phyloP scores from a whole-genome alignment of 2,888 invertebrate species.

The Lamellibrachia columna region DNA sequence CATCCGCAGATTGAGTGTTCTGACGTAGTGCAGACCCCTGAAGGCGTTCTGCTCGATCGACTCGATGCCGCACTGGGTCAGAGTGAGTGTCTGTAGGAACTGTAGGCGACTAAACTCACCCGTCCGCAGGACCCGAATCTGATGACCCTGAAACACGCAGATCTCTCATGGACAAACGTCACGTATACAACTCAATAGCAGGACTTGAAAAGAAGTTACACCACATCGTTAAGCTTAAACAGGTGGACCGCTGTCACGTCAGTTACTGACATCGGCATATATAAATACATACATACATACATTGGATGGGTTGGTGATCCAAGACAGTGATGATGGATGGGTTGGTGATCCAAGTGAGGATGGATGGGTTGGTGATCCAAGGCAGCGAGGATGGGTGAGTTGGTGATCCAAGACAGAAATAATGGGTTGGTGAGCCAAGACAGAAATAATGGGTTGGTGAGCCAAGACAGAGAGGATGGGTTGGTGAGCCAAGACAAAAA shows the following conservation, averaged over 20 bases:
- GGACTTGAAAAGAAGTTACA: background rate
- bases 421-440: too few species aligned
- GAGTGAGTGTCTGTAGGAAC: slow-evolving; percentile 30
- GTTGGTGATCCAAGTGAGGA: too few species aligned
- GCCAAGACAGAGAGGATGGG: too few species aligned
- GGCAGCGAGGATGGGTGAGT: too few species aligned
- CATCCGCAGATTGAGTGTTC: slow-evolving; percentile 30
- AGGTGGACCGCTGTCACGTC: background rate
- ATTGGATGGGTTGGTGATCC: background rate
- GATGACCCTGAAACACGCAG: slow-evolving; percentile 17
- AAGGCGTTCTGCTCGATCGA: slow-evolving; percentile 39
- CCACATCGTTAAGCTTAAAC: background rate
- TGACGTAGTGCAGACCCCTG: slow-evolving; percentile 28
- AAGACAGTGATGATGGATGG: too few species aligned
- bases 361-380: too few species aligned
- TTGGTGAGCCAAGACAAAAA: too few species aligned
- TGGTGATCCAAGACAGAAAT: too few species aligned
- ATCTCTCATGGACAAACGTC: too few species aligned
- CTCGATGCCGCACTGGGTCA: slow-evolving; percentile 36
- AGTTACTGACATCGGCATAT: background rate
- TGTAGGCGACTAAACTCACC: slow-evolving; percentile 29
- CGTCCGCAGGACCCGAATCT: slow-evolving; percentile 28
- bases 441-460: too few species aligned
- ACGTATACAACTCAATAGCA: background rate
- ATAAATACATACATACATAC: background rate